Evolutionary conservation across 2,888 invertebrate genomes (phyloP).

Genomic region (Harpalus rufipes): DNA sequence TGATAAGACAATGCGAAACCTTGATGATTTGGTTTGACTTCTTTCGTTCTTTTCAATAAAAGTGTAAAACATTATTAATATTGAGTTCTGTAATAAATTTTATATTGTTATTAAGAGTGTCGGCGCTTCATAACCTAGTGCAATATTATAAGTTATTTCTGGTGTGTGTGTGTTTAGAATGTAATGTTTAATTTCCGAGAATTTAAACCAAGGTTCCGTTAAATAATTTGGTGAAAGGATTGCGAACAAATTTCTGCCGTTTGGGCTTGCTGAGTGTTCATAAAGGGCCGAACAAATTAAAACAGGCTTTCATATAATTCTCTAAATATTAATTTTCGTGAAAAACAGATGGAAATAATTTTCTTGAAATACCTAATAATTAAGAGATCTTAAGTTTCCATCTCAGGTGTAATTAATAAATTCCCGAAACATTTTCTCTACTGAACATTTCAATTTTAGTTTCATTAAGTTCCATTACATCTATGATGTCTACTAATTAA

Average conservation of each 20-base stretch:
- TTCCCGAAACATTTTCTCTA: constrained; percentile 11
- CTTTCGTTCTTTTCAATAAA: too few species aligned
- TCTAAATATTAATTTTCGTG: constrained; percentile 37
- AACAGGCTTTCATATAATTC: constrained; percentile 12
- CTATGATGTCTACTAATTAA: constrained; percentile 42
- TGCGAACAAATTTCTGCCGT: not conserved
- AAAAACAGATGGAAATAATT: constrained; percentile 25
- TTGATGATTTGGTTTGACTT: too few species aligned
- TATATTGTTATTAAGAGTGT: too few species aligned
- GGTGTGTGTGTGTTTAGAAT: not conserved
- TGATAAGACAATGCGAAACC: too few species aligned
- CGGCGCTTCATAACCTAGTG: too few species aligned
- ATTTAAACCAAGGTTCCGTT: not conserved
- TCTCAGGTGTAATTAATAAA: constrained; percentile 19
- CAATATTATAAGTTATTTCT: too few species aligned
- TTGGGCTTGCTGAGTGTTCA: not conserved
- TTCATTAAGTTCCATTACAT: constrained; percentile 38
- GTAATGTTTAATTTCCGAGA: not conserved
- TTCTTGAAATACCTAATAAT: constrained; percentile 25
- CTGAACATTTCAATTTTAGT: constrained; percentile 41
- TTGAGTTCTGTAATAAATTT: too few species aligned
- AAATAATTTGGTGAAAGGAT: not conserved
- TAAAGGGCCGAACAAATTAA: constrained; percentile 3
- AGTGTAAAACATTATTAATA: too few species aligned
- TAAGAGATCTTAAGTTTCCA: constrained; percentile 13